A percentile compares a stretch with the other conserved stretches of the same genome.
Conservation (phyloP, 2,797 vertebrate genomes). For the Sebastes itinus region DNA sequence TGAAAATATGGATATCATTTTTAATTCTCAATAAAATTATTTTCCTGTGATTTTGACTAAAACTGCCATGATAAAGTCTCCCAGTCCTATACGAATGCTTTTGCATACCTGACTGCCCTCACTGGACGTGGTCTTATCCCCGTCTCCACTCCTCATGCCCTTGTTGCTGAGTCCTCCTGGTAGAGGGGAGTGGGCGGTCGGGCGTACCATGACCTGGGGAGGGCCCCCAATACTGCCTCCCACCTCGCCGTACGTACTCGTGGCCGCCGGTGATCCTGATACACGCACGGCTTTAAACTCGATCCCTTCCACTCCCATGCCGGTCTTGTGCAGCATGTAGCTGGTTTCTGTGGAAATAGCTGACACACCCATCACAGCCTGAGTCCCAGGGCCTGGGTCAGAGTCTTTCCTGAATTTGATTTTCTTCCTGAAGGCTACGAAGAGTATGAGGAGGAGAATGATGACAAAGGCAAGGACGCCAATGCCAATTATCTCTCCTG, state of each 20-base stretch:
- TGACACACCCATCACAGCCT: constrained; percentile 84
- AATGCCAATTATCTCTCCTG: constrained; percentile 95
- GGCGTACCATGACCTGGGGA: constrained; percentile 92
- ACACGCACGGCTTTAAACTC: constrained; percentile 78
- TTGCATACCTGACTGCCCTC: constrained; percentile 68
- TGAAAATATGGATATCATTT: not conserved
- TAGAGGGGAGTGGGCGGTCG: constrained; percentile 87
- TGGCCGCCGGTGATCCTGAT: constrained; percentile 56
- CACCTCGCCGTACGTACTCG: constrained; percentile 65
- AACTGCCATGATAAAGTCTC: not conserved
- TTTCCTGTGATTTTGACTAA: not conserved
- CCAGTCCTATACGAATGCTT: not conserved
- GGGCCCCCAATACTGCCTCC: constrained; percentile 71
- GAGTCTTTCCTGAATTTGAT: constrained; percentile 90
- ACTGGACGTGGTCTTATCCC: constrained; percentile 61
- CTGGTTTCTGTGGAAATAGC: constrained; percentile 89
- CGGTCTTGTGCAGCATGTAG: constrained; percentile 78
- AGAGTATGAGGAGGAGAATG: constrained; percentile 88
- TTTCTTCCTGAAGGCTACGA: constrained; percentile 91
- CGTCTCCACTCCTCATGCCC: constrained; percentile 43
- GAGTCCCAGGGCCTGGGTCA: constrained; percentile 82
- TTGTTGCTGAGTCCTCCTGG: constrained; percentile 54
- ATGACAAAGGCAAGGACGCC: constrained; percentile 91
- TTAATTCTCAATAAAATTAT: not conserved
- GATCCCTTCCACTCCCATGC: constrained; percentile 71